Conservation (phyloP, 2,888 invertebrate species). For the Netelia virgata region DNA sequence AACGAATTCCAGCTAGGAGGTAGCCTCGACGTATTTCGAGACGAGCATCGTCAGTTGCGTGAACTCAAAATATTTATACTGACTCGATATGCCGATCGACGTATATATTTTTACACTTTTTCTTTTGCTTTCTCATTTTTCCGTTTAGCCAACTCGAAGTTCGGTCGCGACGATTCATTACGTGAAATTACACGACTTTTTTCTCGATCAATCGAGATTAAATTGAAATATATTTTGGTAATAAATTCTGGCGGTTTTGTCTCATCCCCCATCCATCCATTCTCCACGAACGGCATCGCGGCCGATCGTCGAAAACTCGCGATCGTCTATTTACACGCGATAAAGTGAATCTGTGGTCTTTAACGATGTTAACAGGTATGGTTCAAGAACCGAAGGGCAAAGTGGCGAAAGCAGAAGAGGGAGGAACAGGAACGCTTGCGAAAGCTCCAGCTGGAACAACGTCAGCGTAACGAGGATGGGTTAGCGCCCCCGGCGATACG, state of each 20-base stretch:
- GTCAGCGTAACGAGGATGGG: constrained; percentile 80
- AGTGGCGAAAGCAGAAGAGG: constrained; percentile 98
- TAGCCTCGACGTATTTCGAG: constrained; percentile 16
- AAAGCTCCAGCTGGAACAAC: constrained; percentile 92
- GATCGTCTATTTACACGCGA: constrained; percentile 5
- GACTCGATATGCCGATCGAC: background rate
- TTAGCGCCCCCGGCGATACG: constrained; percentile 78
- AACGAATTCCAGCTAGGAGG: constrained; percentile 38
- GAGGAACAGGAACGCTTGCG: constrained; percentile 94
- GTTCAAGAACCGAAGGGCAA: constrained; percentile 98
- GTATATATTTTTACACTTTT: background rate
- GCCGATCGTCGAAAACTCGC: background rate
- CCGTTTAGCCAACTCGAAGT: no score
- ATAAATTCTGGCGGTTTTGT: no score
- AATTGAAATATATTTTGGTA: no score
- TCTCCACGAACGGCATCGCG: background rate
- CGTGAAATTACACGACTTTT: no score
- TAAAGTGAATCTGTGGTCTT: constrained; percentile 30
- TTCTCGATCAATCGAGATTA: no score
- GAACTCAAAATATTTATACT: constrained; percentile 36
- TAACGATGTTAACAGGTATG: constrained; percentile 90
- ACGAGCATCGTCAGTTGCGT: background rate
- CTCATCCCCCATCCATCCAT: no score
- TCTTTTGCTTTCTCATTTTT: background rate
- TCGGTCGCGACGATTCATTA: no score